Conservation (phyloP, 2,888 invertebrate genomes). For the Rhagonycha fulva region DNA sequence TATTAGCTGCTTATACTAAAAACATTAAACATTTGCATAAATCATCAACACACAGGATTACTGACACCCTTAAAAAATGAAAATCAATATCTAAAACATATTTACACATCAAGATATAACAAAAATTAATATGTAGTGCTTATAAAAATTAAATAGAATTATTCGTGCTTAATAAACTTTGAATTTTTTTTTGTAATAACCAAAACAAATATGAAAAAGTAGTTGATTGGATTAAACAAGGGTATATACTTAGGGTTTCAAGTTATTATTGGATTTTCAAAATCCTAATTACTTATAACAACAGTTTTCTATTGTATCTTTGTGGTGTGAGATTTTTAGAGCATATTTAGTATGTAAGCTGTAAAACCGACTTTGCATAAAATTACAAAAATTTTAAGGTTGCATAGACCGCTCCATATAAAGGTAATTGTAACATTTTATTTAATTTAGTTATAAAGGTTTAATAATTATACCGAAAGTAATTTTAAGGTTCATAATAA, state of each 20-base stretch:
- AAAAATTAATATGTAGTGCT: not conserved
- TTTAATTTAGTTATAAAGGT: not conserved
- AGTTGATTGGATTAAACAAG: not conserved
- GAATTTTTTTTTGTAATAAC: not conserved
- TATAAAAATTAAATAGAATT: not conserved
- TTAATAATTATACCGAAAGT: not conserved
- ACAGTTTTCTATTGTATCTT: not conserved
- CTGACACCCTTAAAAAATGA: not conserved
- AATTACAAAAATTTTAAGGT: not conserved
- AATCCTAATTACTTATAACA: not conserved
- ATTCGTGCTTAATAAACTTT: not conserved
- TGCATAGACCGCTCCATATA: not conserved
- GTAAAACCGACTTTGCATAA: not conserved
- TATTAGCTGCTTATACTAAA: not conserved
- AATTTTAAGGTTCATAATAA: not conserved
- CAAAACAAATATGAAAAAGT: not conserved
- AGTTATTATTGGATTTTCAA: slow-evolving; percentile 1
- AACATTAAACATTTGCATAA: not conserved
- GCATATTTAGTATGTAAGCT: not conserved
- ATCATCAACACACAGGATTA: not conserved
- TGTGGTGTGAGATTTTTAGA: not conserved
- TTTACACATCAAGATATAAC: not conserved
- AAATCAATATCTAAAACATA: not conserved
- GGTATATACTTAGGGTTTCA: not conserved
- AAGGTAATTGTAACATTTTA: not conserved